Percentiles rank a stretch among this genome's conserved stretches.
These are phyloP conservation scores for Parascotia fuliginaria DNA, from an alignment of 2,888 invertebrate species.

Conservation along the genomic window DNA sequence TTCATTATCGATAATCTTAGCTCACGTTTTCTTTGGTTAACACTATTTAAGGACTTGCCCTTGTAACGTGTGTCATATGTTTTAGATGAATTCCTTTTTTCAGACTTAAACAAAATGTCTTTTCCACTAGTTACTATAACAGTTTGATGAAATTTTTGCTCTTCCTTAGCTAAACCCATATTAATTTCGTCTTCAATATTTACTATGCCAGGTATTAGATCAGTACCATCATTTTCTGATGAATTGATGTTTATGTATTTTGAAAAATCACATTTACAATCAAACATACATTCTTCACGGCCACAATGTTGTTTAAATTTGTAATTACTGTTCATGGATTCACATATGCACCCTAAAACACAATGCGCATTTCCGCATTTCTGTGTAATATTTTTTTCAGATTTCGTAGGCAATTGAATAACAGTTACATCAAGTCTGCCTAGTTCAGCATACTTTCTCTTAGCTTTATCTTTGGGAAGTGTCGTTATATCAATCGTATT, in stretches of 20 bases:
- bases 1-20: constrained; percentile 56
- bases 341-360: constrained; percentile 88
- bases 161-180: constrained; percentile 87
- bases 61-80: constrained; percentile 86
- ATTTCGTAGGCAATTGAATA: constrained; percentile 77
- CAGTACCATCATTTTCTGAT: constrained; percentile 50
- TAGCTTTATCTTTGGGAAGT: constrained; percentile 63
- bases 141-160: constrained; percentile 90
- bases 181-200: constrained; percentile 81
- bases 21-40: constrained; percentile 43
- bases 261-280: constrained; percentile 73
- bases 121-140: constrained; percentile 88
- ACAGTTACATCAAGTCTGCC: constrained; percentile 88
- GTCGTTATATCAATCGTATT: constrained; percentile 27
- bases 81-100: constrained; percentile 86
- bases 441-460: constrained; percentile 80
- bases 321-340: constrained; percentile 79
- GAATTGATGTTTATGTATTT: constrained; percentile 57
- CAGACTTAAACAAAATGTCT: constrained; percentile 87
- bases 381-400: constrained; percentile 19
- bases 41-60: constrained; percentile 55
- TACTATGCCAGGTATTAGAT: constrained; percentile 63
- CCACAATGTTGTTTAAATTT: constrained; percentile 87
- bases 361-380: constrained; percentile 85
- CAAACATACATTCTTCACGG: constrained; percentile 86